Evolutionary conservation across 2,888 invertebrate species (phyloP).

Genomic region (Meghimatium bilineatum): DNA sequence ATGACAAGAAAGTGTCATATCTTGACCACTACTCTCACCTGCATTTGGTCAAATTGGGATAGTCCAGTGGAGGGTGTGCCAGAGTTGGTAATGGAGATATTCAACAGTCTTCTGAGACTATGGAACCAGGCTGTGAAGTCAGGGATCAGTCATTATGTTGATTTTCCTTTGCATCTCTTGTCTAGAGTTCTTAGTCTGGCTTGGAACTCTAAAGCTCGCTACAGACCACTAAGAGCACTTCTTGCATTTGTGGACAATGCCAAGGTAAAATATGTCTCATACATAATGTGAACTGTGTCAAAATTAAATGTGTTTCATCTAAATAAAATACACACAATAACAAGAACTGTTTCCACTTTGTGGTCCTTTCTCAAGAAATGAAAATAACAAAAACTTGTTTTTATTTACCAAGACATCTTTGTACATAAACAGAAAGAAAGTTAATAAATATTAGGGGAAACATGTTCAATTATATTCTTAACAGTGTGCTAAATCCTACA

Average conservation of each 20-base stretch:
- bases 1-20: conserved; percentile 35
- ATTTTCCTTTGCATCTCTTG: conserved; percentile 52
- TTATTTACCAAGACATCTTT: too few relatives aligned
- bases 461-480: too few relatives aligned
- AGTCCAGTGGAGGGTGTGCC: conserved; percentile 74
- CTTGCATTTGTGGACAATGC: conserved; percentile 60
- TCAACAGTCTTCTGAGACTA: conserved; percentile 59
- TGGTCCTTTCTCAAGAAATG: too few relatives aligned
- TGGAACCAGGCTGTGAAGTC: conserved; percentile 51
- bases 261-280: conserved; percentile 53
- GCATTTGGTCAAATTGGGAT: conserved; percentile 70
- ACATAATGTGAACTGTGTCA: neutral
- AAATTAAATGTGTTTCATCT: neutral
- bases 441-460: too few relatives aligned
- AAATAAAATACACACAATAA: too few relatives aligned
- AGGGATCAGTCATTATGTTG: conserved; percentile 42
- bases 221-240: conserved; percentile 64
- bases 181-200: conserved; percentile 56
- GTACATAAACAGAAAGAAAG: too few relatives aligned
- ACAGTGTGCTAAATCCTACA: too few relatives aligned
- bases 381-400: too few relatives aligned
- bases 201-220: conserved; percentile 71
- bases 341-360: too few relatives aligned
- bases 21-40: conserved; percentile 56
- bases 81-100: conserved; percentile 62